Conservation (phyloP, 2,113 vertebrate species). For the Dipodomys ordii region DNA sequence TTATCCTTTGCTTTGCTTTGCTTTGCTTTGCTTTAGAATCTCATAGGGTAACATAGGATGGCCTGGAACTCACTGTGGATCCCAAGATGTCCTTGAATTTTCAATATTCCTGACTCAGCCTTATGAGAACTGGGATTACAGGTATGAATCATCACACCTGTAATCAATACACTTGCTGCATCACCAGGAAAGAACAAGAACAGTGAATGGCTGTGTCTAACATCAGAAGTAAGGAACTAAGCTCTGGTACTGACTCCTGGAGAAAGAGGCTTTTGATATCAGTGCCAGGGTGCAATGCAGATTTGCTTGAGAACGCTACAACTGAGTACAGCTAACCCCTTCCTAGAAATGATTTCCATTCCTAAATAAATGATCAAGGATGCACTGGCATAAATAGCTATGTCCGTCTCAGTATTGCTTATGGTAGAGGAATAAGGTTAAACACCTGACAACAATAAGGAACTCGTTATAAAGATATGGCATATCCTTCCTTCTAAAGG, state of each 20-base stretch:
- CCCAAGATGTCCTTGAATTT: neutral
- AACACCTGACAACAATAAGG: neutral
- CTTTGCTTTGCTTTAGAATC: too few relatives aligned
- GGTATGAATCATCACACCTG: neutral
- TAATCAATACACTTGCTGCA: neutral
- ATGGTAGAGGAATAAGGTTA: neutral
- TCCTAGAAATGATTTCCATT: conserved; percentile 3
- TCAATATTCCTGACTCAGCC: neutral
- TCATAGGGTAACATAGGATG: too few relatives aligned
- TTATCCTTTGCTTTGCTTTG: too few relatives aligned
- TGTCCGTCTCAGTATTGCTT: conserved; percentile 1
- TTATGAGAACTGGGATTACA: neutral
- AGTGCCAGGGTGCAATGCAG: neutral
- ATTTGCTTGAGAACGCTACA: neutral
- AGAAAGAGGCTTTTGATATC: neutral
- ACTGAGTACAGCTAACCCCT: neutral
- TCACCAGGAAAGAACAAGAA: neutral
- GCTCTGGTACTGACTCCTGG: neutral
- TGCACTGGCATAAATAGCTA: neutral
- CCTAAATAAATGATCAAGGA: conserved; percentile 4
- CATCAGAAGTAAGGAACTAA: neutral
- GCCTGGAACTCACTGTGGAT: neutral
- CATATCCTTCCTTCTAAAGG: neutral
- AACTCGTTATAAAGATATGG: neutral
- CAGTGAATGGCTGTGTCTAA: neutral